phyloP scores from a whole-genome alignment of 2,797 vertebrate genomes.

The Hydrophis major region DNA sequence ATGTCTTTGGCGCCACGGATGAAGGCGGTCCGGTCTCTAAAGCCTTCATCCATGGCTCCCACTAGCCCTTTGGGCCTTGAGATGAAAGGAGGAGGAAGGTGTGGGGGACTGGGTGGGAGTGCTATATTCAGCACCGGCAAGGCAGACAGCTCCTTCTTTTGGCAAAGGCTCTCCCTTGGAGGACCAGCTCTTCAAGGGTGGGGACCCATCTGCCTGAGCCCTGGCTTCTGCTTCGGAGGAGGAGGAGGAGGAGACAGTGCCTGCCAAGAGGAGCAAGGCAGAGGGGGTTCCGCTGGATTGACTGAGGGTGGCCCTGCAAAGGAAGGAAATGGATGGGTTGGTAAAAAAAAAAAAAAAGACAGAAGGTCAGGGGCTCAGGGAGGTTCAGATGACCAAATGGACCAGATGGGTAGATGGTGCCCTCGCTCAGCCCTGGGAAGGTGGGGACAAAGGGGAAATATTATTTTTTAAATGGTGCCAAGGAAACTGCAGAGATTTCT shows the following conservation, averaged over 20 bases:
- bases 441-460: background rate
- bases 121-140: background rate
- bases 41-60: conserved; percentile 86
- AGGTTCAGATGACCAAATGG: no score
- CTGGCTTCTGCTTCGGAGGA: no score
- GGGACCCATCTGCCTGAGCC: conserved; percentile 43
- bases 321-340: background rate
- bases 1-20: conserved; percentile 96
- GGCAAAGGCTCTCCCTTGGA: background rate
- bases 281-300: rapidly evolving
- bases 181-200: background rate
- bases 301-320: background rate
- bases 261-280: background rate
- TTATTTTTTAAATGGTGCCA: background rate
- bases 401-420: background rate
- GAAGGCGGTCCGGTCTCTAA: conserved; percentile 90
- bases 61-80: background rate
- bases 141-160: background rate
- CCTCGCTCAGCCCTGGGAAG: background rate
- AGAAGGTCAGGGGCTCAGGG: background rate
- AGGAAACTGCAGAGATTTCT: background rate
- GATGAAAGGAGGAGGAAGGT: background rate
- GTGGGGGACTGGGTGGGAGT: rapidly evolving
- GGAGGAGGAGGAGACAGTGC: background rate
- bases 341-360: background rate